These are phyloP conservation scores for Dromiciops gliroides DNA, from an alignment of 2,113 vertebrate genomes.

Conservation along the genomic window DNA sequence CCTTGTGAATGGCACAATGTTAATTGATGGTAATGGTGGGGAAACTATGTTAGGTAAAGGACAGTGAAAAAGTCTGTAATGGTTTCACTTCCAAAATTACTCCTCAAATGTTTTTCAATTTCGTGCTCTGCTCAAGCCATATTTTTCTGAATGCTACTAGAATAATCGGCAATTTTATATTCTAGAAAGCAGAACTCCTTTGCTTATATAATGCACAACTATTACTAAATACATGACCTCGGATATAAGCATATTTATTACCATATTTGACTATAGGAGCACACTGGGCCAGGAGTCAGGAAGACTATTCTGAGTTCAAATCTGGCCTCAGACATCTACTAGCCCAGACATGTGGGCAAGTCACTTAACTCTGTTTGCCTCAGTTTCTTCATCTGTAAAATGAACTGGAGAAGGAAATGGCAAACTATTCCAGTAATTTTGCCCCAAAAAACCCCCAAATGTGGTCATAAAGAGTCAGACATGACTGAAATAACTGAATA, in stretches of 20 bases:
- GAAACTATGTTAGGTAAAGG: conserved; percentile 27
- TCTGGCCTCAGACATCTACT: not conserved
- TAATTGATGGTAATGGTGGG: conserved; percentile 2
- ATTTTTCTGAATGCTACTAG: not conserved
- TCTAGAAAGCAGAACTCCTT: not conserved
- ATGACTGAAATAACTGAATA: not conserved
- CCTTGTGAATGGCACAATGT: not conserved
- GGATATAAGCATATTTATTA: not conserved
- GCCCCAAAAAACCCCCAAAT: not conserved
- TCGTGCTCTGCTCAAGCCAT: not conserved
- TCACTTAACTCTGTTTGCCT: not conserved
- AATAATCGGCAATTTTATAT: conserved; percentile 14
- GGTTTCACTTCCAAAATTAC: not conserved
- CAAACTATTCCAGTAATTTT: not conserved
- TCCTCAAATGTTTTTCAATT: conserved; percentile 22
- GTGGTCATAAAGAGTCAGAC: not conserved
- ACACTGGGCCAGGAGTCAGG: not conserved
- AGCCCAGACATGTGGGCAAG: too few relatives aligned
- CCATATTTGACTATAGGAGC: conserved; percentile 18
- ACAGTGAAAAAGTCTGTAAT: not conserved
- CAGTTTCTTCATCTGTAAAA: not conserved
- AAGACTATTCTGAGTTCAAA: not conserved
- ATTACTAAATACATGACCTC: not conserved
- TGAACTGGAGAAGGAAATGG: not conserved
- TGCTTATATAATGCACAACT: not conserved